Conservation (phyloP, 2,113 vertebrate genomes). For the Paracanthobrama guichenoti region DNA sequence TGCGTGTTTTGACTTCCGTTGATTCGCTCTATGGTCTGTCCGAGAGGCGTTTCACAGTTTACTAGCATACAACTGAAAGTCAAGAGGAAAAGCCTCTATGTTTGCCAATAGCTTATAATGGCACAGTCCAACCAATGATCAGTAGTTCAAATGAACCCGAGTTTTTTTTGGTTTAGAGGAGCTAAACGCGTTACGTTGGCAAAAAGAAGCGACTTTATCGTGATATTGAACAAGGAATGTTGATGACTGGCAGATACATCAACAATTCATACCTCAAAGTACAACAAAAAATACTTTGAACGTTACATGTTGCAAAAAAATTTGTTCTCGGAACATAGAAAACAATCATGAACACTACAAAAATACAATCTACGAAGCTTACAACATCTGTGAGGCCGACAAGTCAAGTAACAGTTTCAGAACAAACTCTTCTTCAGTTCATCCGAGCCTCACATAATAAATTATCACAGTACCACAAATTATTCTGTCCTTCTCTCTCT, state of each 20-base stretch:
- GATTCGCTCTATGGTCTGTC: constrained; percentile 11
- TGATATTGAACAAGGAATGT: constrained; percentile 67
- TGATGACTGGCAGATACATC: constrained; percentile 56
- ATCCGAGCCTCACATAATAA: constrained; percentile 79
- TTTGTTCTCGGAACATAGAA: constrained; percentile 61
- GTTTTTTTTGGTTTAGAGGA: constrained; percentile 47
- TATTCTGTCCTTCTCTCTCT: constrained; percentile 27
- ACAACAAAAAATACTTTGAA: constrained; percentile 67
- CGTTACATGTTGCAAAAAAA: constrained; percentile 37
- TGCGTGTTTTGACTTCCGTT: constrained; percentile 39
- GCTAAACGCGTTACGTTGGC: constrained; percentile 49
- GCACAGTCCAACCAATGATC: constrained; percentile 55
- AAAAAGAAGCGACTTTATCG: constrained; percentile 52
- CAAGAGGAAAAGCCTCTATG: constrained; percentile 20
- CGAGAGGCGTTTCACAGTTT: constrained; percentile 53
- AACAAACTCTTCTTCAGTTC: constrained; percentile 61
- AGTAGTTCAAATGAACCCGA: constrained; percentile 61
- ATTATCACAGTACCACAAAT: constrained; percentile 83
- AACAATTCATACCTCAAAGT: constrained; percentile 59
- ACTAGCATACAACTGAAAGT: constrained; percentile 31
- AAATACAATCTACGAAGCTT: constrained; percentile 70
- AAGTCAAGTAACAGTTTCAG: constrained; percentile 76
- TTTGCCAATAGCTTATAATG: constrained; percentile 51
- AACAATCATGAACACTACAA: constrained; percentile 56
- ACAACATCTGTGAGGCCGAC: constrained; percentile 68